Evolutionary conservation across 2,797 vertebrate species (phyloP).

Genomic region (Enteromius radiatus): DNA sequence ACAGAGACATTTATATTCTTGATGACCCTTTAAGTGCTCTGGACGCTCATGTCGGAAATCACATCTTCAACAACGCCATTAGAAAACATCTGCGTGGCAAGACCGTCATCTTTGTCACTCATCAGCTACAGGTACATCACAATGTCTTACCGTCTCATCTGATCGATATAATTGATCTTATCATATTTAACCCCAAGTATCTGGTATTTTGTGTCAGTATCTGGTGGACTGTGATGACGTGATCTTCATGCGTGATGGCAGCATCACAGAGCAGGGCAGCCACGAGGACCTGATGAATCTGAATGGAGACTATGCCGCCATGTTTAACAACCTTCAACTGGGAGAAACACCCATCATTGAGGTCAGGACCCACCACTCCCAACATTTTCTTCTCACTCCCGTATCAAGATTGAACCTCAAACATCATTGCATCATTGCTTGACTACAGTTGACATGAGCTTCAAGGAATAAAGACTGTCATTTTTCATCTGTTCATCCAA

Average conservation of each 20-base stretch:
- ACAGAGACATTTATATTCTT: conserved; percentile 87
- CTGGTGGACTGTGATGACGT: conserved; percentile 92
- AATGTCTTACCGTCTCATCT: neutral
- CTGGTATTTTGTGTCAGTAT: conserved; percentile 77
- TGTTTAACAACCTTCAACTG: conserved; percentile 90
- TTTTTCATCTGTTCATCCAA: neutral
- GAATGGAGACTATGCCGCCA: conserved; percentile 89
- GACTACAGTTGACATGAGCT: neutral
- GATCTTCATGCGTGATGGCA: conserved; percentile 91
- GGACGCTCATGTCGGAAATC: conserved; percentile 91
- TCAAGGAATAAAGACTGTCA: neutral
- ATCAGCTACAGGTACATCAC: conserved; percentile 88
- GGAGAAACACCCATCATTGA: conserved; percentile 88
- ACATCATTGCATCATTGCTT: neutral
- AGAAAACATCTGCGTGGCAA: conserved; percentile 87
- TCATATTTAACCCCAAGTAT: too few relatives aligned
- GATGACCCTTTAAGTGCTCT: conserved; percentile 94
- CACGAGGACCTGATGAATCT: conserved; percentile 90
- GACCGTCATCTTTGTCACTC: conserved; percentile 90
- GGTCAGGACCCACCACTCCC: conserved; percentile 68
- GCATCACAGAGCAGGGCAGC: conserved; percentile 86
- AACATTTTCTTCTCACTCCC: neutral
- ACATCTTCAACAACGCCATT: conserved; percentile 91
- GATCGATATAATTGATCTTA: too few relatives aligned
- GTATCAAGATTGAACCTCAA: neutral